Base-by-base conservation (phyloP, 2,888 invertebrate genomes). In the Acronicta alni region DNA sequence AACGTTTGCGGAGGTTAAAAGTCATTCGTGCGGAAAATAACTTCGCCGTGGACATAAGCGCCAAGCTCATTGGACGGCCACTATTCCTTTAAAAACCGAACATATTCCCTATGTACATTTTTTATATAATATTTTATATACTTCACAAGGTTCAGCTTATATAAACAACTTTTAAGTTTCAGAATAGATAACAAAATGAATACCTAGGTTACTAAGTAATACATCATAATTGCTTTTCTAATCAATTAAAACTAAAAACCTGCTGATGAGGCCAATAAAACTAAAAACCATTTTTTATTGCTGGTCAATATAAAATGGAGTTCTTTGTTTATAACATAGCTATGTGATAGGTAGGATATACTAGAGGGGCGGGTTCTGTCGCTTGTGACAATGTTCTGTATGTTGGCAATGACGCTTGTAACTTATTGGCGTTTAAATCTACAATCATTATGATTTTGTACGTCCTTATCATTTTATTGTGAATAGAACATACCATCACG, bases 11-110 rank as follows among this genome's bases (percentile, higher is more conserved):
- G 18, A 20, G 23, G 18, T 43, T 44, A 23, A 14, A 17, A 32
- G 8, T 3, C 54, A 55, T n/a, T 64, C 51, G 58, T 52, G 67
- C 71, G 38, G 38, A 70, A 55, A 68, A 70, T 55, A 16, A 30
- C 37, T 15, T 10, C 6, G 10, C 26, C 23, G 44, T 32, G 51
- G 26, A 35, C 17, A 42, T 1, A 15, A 41, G 26, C 47, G 8
- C 18, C 5, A 5, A 15, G 30, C 17, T 38, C 9, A 68, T 70
- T 68, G 70, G 67, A 7, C n/a, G 57, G 32, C 30, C 6, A 26
- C 16, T 1, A 16, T 8, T 12, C 12, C 12, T 52, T 52, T 41
- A 23, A 43, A 44, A 44, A 15, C 4, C 26, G 18, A 32, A 32
- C 8, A 16, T 39, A 9, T 59, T 48, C 32, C n/a, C 9, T 26